phyloP scores from a whole-genome alignment of 2,888 invertebrate genomes.

The Fragum whitleyi region DNA sequence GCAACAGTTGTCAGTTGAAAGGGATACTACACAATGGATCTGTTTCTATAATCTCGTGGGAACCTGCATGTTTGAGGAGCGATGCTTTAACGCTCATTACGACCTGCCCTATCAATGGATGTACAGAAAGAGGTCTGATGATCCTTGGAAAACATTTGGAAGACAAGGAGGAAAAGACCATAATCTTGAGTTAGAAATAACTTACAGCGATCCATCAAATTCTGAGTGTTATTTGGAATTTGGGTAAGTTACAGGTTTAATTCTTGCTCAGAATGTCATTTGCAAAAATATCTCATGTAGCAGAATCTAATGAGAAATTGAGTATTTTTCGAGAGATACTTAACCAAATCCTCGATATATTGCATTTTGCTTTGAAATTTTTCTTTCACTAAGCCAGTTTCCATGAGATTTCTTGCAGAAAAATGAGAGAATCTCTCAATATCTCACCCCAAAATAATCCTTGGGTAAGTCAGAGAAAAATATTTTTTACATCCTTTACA shows the following conservation, averaged over 20 bases:
- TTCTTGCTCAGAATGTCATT: not conserved
- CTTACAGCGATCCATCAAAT: slow-evolving; percentile 60
- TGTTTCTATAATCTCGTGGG: slow-evolving; percentile 66
- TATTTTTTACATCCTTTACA: no score
- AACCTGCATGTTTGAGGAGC: slow-evolving; percentile 62
- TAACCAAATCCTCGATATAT: no score
- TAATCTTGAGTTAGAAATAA: slow-evolving; percentile 62
- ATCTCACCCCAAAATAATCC: no score
- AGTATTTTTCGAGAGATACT: no score
- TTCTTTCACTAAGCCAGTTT: no score
- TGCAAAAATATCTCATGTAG: no score
- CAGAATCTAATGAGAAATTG: no score
- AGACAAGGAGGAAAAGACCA: slow-evolving; percentile 12
- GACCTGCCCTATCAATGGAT: slow-evolving; percentile 71
- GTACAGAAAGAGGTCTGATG: slow-evolving; percentile 37
- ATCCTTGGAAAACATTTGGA: slow-evolving; percentile 59
- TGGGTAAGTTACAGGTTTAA: not conserved
- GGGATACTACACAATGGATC: slow-evolving; percentile 35
- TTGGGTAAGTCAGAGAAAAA: no score
- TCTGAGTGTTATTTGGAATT: not conserved
- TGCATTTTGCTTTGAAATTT: no score
- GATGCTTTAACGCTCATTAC: slow-evolving; percentile 64
- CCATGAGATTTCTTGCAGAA: no score
- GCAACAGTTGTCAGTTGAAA: not conserved
- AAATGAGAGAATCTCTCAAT: no score